These are phyloP conservation scores for Cephus rjabovi DNA, from an alignment of 2,888 invertebrate species.

Conservation along the genomic window DNA sequence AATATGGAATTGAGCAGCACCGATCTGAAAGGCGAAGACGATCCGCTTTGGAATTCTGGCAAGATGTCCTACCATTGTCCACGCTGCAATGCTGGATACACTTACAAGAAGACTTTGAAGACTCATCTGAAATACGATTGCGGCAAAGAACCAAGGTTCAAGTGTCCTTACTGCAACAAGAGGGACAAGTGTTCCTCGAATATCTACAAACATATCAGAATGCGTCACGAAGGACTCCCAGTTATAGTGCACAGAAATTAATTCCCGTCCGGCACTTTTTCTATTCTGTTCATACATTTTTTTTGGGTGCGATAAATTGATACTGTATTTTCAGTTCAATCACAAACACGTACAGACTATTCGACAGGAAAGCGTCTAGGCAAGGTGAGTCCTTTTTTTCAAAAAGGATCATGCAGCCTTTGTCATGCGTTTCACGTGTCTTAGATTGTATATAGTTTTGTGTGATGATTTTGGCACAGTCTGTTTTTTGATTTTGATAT, in stretches of 20 bases:
- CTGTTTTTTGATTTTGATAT: no score
- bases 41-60: conserved; percentile 46
- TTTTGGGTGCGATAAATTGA: no score
- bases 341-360: no score
- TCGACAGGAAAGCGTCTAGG: no score
- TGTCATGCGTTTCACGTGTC: no score
- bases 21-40: conserved; percentile 43
- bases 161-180: conserved; percentile 66
- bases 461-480: no score
- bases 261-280: no score
- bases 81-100: conserved; percentile 64
- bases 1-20: conserved; percentile 37
- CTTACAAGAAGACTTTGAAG: conserved; percentile 64
- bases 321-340: no score
- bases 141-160: conserved; percentile 66
- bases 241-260: conserved; percentile 56
- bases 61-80: conserved; percentile 62
- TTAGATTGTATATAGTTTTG: no score
- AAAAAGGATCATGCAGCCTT: no score
- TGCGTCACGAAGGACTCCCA: conserved; percentile 58
- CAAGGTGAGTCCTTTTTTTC: no score
- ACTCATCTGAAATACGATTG: conserved; percentile 68
- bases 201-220: conserved; percentile 61
- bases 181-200: conserved; percentile 71
- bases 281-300: no score